phyloP scores from a whole-genome alignment of 2,797 vertebrate genomes.

The Phrynocephalus guinanensis region DNA sequence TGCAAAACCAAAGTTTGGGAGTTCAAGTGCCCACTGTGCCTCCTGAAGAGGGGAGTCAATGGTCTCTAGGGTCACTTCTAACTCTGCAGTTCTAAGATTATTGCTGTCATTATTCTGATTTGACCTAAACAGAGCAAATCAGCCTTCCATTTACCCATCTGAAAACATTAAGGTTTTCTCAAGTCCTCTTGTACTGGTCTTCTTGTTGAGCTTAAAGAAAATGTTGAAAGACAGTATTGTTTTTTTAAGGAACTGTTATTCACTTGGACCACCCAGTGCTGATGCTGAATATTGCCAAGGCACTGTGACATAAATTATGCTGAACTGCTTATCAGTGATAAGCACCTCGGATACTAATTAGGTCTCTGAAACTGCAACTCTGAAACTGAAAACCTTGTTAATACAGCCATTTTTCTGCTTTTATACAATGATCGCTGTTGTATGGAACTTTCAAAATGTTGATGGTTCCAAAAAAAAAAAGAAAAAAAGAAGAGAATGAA shows the following conservation, averaged over 20 bases:
- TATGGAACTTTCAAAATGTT: too few species aligned
- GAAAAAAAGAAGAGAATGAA: too few species aligned
- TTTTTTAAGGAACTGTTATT: background rate
- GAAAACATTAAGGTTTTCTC: background rate
- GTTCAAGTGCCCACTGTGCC: too few species aligned
- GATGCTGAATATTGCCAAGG: background rate
- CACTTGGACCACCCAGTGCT: background rate
- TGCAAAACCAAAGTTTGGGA: too few species aligned
- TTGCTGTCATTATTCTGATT: too few species aligned
- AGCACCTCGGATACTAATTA: background rate
- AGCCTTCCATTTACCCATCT: background rate
- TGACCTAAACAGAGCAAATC: too few species aligned
- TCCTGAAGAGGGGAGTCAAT: too few species aligned
- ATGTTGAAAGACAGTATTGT: background rate
- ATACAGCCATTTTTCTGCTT: background rate
- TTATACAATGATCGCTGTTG: too few species aligned
- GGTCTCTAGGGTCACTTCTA: too few species aligned
- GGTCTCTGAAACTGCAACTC: background rate
- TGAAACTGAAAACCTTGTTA: background rate
- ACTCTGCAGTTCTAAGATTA: too few species aligned
- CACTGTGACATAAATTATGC: too few species aligned
- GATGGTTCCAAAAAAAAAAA: too few species aligned
- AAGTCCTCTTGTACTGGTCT: background rate
- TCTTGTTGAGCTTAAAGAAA: background rate
- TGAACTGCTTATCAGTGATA: background rate